Evolutionary conservation across 2,797 vertebrate genomes (phyloP).

Genomic region (Notolabrus celidotus): DNA sequence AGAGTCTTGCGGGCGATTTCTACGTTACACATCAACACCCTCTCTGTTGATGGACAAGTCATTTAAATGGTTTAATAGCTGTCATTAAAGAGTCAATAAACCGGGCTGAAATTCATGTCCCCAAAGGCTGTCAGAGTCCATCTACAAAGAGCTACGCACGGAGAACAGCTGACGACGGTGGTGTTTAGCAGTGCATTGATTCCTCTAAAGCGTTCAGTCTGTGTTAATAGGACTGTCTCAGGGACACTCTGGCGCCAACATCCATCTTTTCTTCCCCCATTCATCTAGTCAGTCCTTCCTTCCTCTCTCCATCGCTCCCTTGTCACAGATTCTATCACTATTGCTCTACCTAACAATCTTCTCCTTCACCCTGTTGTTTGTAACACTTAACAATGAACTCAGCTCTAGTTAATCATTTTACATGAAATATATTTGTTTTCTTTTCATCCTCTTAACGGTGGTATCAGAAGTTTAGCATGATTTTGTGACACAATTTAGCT

Average conservation of each 20-base stretch:
- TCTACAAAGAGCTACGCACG: constrained; percentile 25
- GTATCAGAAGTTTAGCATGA: too few species aligned
- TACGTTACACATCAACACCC: not conserved
- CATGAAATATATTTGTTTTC: not conserved
- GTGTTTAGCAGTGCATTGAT: constrained; percentile 73
- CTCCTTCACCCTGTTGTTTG: constrained; percentile 3
- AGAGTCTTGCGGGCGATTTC: constrained; percentile 3
- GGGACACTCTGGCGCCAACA: constrained; percentile 53
- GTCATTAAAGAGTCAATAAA: constrained; percentile 55
- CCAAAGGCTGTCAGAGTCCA: constrained; percentile 8
- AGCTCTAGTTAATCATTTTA: constrained; percentile 4
- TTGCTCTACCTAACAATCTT: constrained; percentile 30
- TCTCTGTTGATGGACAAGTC: constrained; percentile 25
- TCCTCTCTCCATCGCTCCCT: too few species aligned
- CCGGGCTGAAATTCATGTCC: constrained; percentile 19
- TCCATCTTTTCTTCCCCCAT: constrained; percentile 58
- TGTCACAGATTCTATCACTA: constrained; percentile 1
- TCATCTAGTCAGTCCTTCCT: constrained; percentile 3
- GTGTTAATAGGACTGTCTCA: constrained; percentile 73
- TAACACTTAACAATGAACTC: not conserved
- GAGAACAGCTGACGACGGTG: constrained; percentile 42
- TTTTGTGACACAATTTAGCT: too few species aligned
- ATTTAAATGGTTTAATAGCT: constrained; percentile 39
- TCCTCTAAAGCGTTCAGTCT: constrained; percentile 69
- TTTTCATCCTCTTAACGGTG: not conserved